Conservation (phyloP, 2,113 vertebrate genomes). For the Labeo catla region DNA sequence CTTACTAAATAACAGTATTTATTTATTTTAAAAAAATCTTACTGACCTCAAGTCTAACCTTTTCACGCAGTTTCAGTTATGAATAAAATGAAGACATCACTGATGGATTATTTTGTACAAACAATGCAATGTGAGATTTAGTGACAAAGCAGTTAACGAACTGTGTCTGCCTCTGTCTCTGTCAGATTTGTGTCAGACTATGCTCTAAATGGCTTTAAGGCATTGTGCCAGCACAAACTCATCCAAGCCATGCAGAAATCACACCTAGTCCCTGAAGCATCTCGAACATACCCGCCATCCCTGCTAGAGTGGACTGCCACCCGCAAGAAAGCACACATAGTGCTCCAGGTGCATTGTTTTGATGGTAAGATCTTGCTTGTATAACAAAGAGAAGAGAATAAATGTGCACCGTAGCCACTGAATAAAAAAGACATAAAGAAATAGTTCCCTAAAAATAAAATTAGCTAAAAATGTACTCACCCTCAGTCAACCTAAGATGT, state of each 20-base stretch:
- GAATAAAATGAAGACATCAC: neutral
- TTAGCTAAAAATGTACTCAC: too few relatives aligned
- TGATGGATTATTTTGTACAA: neutral
- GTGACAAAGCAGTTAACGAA: neutral
- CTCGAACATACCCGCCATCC: constrained; percentile 85
- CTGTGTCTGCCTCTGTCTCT: neutral
- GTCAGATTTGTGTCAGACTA: constrained; percentile 85
- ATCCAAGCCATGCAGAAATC: constrained; percentile 85
- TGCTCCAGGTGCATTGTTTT: constrained; percentile 86
- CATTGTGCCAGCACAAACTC: constrained; percentile 92
- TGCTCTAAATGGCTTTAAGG: constrained; percentile 84
- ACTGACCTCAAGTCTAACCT: neutral
- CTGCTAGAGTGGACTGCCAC: constrained; percentile 90
- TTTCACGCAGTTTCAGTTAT: too few relatives aligned
- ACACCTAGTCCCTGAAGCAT: constrained; percentile 67
- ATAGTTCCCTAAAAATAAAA: too few relatives aligned
- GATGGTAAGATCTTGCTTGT: constrained; percentile 78
- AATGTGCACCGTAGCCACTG: neutral
- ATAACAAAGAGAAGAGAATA: neutral
- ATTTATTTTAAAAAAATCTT: neutral
- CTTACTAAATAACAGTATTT: neutral
- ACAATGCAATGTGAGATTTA: neutral
- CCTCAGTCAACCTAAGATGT: too few relatives aligned
- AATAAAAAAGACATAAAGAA: neutral
- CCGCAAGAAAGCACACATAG: constrained; percentile 85